Base-by-base conservation (phyloP, 2,113 vertebrate genomes). In the Cololabis saira region DNA sequence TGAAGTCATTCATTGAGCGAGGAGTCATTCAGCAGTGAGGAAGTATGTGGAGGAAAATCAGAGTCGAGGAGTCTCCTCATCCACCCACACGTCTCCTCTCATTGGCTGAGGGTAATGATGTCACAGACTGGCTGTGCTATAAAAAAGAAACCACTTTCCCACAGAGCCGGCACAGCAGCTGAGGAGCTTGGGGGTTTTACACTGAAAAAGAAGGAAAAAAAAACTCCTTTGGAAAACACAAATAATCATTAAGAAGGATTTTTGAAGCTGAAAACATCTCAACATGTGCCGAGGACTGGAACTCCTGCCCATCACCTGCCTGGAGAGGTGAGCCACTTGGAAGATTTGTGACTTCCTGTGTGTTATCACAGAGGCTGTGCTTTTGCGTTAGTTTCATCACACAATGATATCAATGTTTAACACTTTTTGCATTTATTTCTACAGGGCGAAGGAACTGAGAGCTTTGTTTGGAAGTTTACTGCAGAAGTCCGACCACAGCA, bases 381-480 rank as follows among this genome's bases (percentile, higher is more conserved):
- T 5, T 27, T 27, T 27, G 24, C 24, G 5, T 27, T 27, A 5
- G 24, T 27, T 27, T 27, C 24, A 27, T 27, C 24, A 27, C 24
- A 17, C 6, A 22, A 2, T 5, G 24, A 27, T n/a, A n/a, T 27
- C 11, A 43, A 8, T 59, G 22, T 44, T 0, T 44, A 27, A 67
- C 58, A 16, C 18, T 9, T 65, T 22, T 42, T 24, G n/a, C 56
- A 2, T 47, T 50, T 71, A 2, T 64, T 21, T 49, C 67, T 14
- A 0, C 80, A 99, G 96, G 93, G 96, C 95, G 57, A 98, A 99
- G 85, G 95, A 95, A 64, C 90, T 99, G 62, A 97, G 95, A 84
- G 93, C 91, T 5, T 93, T 96, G n/a, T 93, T 98, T 77, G 93
- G 93, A 50, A 93, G 94, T 89, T 93, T 98, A 40, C 91, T 97